These are phyloP conservation scores for Ectropis grisescens DNA, from an alignment of 1,140 invertebrate species.

Conservation along the genomic window DNA sequence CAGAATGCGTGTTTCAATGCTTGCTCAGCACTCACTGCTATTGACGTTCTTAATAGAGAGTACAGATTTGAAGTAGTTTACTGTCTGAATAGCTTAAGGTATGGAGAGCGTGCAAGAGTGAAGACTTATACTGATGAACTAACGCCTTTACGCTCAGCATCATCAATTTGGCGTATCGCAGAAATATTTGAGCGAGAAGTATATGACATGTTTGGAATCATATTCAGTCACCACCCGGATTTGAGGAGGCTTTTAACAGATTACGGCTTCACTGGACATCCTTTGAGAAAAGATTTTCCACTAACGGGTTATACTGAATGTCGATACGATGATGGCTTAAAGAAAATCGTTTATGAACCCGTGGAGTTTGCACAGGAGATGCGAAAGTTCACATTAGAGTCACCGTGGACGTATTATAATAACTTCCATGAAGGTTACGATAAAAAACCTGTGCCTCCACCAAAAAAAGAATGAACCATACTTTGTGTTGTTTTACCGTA, in stretches of 20 bases:
- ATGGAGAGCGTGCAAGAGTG: conserved; percentile 34
- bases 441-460: conserved; percentile 10
- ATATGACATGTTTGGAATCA: conserved; percentile 62
- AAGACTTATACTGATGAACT: conserved; percentile 66
- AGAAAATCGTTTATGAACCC: conserved; percentile 61
- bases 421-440: conserved; percentile 48
- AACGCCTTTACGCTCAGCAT: conserved; percentile 52
- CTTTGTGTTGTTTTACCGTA: no score
- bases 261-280: conserved; percentile 62
- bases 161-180: conserved; percentile 41
- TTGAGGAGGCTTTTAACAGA: conserved; percentile 61
- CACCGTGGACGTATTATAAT: conserved; percentile 49
- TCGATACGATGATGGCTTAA: conserved; percentile 61
- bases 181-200: conserved; percentile 60
- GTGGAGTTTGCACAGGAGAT: conserved; percentile 58
- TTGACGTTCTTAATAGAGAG: conserved; percentile 88
- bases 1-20: conserved; percentile 92
- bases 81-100: conserved; percentile 92
- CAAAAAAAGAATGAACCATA: conserved; percentile 9
- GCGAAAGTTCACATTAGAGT: conserved; percentile 37
- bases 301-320: conserved; percentile 53
- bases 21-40: conserved; percentile 85
- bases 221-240: conserved; percentile 64
- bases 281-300: conserved; percentile 61
- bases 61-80: conserved; percentile 84